These are phyloP conservation scores for Oreochromis grahami DNA, from an alignment of 2,797 vertebrate genomes.

Conservation along the genomic window DNA sequence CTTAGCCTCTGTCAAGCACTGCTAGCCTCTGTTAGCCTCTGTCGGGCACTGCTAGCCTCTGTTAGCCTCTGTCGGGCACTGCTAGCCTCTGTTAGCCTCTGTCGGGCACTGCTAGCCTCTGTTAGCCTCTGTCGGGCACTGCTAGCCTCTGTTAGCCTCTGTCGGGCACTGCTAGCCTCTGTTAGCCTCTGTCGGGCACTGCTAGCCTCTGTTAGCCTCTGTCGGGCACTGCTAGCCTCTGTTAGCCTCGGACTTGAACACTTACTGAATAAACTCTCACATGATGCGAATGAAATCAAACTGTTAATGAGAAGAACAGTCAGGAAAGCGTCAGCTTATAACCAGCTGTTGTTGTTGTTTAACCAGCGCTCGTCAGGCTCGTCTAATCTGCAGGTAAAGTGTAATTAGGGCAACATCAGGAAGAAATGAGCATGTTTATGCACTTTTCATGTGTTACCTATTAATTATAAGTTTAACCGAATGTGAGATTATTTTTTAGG, in stretches of 20 bases:
- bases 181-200: not conserved
- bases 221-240: no score
- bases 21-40: fast-evolving
- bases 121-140: no score
- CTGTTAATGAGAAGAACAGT: not conserved
- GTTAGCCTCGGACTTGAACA: fast-evolving
- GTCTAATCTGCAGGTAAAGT: not conserved
- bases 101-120: fast-evolving
- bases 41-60: fast-evolving
- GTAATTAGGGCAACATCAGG: not conserved
- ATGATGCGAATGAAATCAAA: not conserved
- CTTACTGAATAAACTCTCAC: not conserved
- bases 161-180: no score
- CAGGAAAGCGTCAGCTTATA: not conserved
- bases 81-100: fast-evolving
- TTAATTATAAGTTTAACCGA: not conserved
- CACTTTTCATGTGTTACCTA: fast-evolving
- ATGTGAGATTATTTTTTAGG: fast-evolving
- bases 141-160: no score
- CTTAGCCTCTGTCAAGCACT: fast-evolving
- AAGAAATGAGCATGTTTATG: not conserved
- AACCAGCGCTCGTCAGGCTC: fast-evolving
- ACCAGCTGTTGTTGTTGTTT: fast-evolving
- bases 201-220: no score
- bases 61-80: fast-evolving